Evolutionary conservation across 2,113 vertebrate species (phyloP).

Genomic region (Scortum barcoo): DNA sequence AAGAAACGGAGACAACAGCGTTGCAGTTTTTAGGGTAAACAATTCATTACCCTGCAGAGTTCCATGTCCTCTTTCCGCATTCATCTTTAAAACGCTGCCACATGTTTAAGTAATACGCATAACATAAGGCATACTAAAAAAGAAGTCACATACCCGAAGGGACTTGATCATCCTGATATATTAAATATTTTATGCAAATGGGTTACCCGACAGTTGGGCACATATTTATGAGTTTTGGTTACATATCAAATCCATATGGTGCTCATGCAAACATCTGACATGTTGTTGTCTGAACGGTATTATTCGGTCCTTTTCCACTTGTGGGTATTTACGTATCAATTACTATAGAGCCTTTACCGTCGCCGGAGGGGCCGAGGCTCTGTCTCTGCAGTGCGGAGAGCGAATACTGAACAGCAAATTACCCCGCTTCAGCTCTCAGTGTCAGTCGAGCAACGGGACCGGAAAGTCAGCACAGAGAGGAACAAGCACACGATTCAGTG

Average conservation of each 20-base stretch:
- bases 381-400: neutral
- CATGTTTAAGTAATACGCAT: slow-evolving; percentile 64
- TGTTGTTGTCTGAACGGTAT: slow-evolving; percentile 1
- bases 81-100: slow-evolving; percentile 50
- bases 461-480: neutral
- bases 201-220: slow-evolving; percentile 35
- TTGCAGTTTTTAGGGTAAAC: slow-evolving; percentile 19
- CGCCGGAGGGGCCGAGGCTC: slow-evolving; percentile 3
- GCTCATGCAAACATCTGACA: slow-evolving; percentile 10
- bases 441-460: neutral
- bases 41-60: slow-evolving; percentile 11
- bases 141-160: slow-evolving; percentile 33
- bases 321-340: slow-evolving; percentile 26
- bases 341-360: neutral
- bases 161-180: slow-evolving; percentile 37
- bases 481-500: slow-evolving; percentile 6
- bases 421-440: slow-evolving; percentile 25
- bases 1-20: slow-evolving; percentile 5
- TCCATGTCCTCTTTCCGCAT: slow-evolving; percentile 30
- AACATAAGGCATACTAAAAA: slow-evolving; percentile 36
- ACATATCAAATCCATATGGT: neutral
- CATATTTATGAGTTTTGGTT: slow-evolving; percentile 39
- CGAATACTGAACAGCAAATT: slow-evolving; percentile 18
- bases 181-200: slow-evolving; percentile 69
- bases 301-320: slow-evolving; percentile 33